phyloP scores from a whole-genome alignment of 2,888 invertebrate species.

The Aleiodes alternator region DNA sequence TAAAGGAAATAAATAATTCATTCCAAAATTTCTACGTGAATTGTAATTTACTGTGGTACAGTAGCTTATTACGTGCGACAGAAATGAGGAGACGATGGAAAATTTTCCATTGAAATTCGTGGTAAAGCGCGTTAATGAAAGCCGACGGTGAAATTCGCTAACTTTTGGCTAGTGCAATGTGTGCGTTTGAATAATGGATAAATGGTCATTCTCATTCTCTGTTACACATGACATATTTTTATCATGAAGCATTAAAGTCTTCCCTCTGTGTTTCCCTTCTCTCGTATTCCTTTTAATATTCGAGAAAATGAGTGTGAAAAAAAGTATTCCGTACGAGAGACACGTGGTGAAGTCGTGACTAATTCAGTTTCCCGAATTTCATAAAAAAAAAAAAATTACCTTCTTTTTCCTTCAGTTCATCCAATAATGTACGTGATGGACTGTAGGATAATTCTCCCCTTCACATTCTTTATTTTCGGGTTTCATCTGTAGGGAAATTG shows the following conservation, averaged over 20 bases:
- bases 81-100: background rate
- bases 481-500: background rate
- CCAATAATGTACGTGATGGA: background rate
- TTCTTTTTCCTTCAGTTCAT: too few relatives aligned
- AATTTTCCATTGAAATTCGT: conserved; percentile 33
- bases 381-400: background rate
- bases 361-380: background rate
- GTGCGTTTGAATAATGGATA: conserved; percentile 16
- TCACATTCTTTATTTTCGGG: conserved; percentile 11
- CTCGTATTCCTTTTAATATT: too few relatives aligned
- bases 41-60: too few relatives aligned
- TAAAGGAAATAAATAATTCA: too few relatives aligned
- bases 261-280: too few relatives aligned
- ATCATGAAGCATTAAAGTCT: too few relatives aligned
- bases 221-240: too few relatives aligned
- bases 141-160: conserved; percentile 15
- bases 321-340: background rate
- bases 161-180: background rate
- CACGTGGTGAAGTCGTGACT: background rate
- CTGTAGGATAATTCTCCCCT: background rate
- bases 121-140: conserved; percentile 21
- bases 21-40: too few relatives aligned
- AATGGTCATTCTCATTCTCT: too few relatives aligned
- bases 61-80: too few relatives aligned
- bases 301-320: background rate